phyloP scores from a whole-genome alignment of 2,113 vertebrate genomes.

The Pseudonaja textilis region DNA sequence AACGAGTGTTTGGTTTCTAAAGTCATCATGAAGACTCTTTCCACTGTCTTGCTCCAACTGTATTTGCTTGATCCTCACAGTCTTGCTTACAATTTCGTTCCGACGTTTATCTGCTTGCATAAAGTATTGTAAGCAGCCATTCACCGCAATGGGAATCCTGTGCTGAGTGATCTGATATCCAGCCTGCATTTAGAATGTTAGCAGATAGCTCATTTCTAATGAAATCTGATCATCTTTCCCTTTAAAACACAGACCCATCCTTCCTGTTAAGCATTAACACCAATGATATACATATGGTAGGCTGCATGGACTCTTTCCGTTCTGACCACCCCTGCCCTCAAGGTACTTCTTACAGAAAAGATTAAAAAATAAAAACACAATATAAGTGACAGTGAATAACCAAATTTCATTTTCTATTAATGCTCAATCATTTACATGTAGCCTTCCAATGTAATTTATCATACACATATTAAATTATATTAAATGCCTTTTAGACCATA shows the following conservation, averaged over 20 bases:
- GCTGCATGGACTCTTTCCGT: conserved; percentile 10
- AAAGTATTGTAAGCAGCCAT: conserved; percentile 80
- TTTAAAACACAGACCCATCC: not conserved
- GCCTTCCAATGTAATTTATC: conserved; percentile 64
- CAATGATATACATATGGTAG: not conserved
- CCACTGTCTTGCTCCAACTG: conserved; percentile 98
- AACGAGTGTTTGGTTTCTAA: conserved; percentile 83
- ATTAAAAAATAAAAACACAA: conserved; percentile 28
- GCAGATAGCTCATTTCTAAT: not conserved
- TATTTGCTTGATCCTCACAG: conserved; percentile 87
- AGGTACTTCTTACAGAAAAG: conserved; percentile 32
- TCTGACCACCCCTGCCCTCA: conserved; percentile 22
- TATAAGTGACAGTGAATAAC: conserved; percentile 51
- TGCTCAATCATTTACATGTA: conserved; percentile 46
- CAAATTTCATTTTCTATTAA: conserved; percentile 48
- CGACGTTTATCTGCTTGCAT: conserved; percentile 68
- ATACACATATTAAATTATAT: conserved; percentile 51
- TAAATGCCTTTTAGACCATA: not conserved
- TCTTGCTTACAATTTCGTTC: conserved; percentile 76
- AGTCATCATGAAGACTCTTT: conserved; percentile 91
- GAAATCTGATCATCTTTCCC: not conserved
- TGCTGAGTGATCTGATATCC: conserved; percentile 99
- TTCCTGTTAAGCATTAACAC: conserved; percentile 17
- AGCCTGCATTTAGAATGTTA: conserved; percentile 73
- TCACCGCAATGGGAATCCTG: conserved; percentile 86